Evolutionary conservation across 2,888 invertebrate species (phyloP).

Genomic region (Heteromyza rotundicornis): DNA sequence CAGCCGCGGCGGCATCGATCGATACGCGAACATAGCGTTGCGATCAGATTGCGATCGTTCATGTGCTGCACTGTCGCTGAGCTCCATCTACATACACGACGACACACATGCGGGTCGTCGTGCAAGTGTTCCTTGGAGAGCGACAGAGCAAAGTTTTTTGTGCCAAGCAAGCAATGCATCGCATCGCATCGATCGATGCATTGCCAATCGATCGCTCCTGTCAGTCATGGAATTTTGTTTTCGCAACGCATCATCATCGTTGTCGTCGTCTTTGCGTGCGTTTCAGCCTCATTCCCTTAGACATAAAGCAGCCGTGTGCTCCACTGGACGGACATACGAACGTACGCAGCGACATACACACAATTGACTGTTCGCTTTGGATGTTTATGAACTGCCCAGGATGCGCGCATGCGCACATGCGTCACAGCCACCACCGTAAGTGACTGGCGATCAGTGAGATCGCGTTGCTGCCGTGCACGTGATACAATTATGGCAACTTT

Average conservation of each 20-base stretch:
- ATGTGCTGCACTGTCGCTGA: not conserved
- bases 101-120: too few relatives aligned
- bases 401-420: slow-evolving; percentile 16
- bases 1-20: slow-evolving; percentile 14
- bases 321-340: not conserved
- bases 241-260: not conserved
- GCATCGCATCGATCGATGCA: not conserved
- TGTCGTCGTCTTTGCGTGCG: too few relatives aligned
- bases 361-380: slow-evolving; percentile 15
- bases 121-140: too few relatives aligned
- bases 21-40: slow-evolving; percentile 16
- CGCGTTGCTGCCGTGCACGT: slow-evolving; percentile 43
- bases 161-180: too few relatives aligned
- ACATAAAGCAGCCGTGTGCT: too few relatives aligned
- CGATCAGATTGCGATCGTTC: slow-evolving; percentile 12
- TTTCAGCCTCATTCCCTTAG: too few relatives aligned
- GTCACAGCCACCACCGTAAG: not conserved
- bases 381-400: slow-evolving; percentile 55
- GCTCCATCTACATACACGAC: too few relatives aligned
- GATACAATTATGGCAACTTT: slow-evolving; percentile 60
- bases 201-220: slow-evolving; percentile 34
- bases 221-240: slow-evolving; percentile 57
- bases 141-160: too few relatives aligned
- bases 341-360: not conserved
- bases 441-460: slow-evolving; percentile 3